Conservation (phyloP, 1,140 invertebrate species). For the Aphis gossypii region DNA sequence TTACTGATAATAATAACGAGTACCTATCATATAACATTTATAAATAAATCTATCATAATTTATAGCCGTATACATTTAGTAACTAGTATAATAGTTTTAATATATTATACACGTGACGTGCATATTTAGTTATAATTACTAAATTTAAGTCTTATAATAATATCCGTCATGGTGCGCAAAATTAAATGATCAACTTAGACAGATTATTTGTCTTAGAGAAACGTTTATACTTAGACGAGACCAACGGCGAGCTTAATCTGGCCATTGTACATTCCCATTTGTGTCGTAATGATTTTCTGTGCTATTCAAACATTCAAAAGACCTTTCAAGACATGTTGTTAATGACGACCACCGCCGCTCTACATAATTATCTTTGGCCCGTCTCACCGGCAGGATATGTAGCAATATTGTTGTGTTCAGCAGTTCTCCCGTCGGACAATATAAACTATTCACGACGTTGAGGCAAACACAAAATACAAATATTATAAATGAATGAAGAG, state of each 20-base stretch:
- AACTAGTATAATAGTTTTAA: background rate
- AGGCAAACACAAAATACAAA: background rate
- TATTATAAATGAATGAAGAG: slow-evolving; percentile 27
- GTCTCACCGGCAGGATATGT: background rate
- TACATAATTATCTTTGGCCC: background rate
- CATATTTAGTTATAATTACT: background rate
- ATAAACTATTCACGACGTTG: slow-evolving; percentile 22
- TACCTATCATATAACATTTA: background rate
- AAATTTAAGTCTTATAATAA: background rate
- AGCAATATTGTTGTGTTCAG: background rate
- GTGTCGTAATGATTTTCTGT: slow-evolving; percentile 35
- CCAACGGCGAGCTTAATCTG: slow-evolving; percentile 2
- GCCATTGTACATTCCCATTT: background rate
- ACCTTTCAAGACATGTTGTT: slow-evolving; percentile 21
- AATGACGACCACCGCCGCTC: background rate
- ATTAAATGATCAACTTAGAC: background rate
- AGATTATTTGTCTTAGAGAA: slow-evolving; percentile 8
- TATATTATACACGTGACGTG: background rate
- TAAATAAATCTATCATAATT: background rate
- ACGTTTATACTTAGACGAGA: slow-evolving; percentile 14
- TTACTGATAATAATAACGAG: background rate
- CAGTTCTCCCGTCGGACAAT: background rate
- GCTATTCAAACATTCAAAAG: background rate
- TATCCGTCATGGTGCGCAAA: background rate
- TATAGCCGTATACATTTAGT: background rate